Evolutionary conservation across 2,113 vertebrate species (phyloP).

Genomic region (Menura novaehollandiae): DNA sequence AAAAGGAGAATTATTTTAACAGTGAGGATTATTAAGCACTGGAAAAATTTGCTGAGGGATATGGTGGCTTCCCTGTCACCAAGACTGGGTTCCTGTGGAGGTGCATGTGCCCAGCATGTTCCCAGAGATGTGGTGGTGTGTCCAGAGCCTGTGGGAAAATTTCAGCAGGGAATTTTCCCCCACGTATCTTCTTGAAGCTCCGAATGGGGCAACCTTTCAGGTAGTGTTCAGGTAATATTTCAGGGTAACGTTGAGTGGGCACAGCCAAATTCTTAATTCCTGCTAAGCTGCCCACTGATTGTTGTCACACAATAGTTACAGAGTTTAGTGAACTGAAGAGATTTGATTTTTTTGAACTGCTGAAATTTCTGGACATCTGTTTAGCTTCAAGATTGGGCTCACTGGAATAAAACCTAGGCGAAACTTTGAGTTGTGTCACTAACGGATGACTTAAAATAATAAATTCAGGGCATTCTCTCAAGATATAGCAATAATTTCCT

Average conservation of each 20-base stretch:
- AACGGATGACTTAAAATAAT: background rate
- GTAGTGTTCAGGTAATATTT: background rate
- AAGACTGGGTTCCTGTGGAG: background rate
- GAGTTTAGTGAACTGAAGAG: background rate
- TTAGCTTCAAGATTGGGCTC: background rate
- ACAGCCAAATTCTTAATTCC: background rate
- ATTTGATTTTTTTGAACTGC: background rate
- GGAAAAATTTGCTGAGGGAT: background rate
- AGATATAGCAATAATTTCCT: constrained; percentile 1
- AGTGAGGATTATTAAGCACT: background rate
- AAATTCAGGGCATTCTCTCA: constrained; percentile 11
- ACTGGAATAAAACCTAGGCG: background rate
- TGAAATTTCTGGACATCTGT: background rate
- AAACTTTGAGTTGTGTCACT: constrained; percentile 4
- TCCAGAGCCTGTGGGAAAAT: background rate
- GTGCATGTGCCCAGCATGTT: fast-evolving
- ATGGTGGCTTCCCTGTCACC: background rate
- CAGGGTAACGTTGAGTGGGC: background rate
- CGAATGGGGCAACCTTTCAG: background rate
- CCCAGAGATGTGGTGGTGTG: background rate
- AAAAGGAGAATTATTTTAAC: background rate
- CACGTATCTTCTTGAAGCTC: background rate
- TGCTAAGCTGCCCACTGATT: background rate
- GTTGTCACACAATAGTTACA: background rate
- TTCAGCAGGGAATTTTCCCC: background rate